Evolutionary conservation across 2,888 invertebrate species (phyloP).

Genomic region (Loripinus fragilis): DNA sequence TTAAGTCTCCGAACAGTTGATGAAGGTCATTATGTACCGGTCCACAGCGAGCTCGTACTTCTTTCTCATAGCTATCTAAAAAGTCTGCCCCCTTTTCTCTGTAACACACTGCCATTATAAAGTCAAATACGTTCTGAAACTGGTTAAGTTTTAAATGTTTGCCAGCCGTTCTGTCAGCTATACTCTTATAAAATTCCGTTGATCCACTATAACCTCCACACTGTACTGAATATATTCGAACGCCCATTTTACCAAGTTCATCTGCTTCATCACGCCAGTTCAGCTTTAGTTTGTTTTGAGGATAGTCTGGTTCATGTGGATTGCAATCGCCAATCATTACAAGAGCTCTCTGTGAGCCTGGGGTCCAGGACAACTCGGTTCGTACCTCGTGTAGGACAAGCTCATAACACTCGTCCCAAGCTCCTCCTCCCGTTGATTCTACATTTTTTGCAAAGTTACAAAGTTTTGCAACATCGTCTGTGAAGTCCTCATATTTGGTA

Average conservation of each 20-base stretch:
- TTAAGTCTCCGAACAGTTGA: too few species aligned
- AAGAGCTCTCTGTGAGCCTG: too few species aligned
- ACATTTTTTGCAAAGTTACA: conserved; percentile 70
- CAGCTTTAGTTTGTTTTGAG: conserved; percentile 73
- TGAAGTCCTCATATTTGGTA: conserved; percentile 62
- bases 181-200: conserved; percentile 67
- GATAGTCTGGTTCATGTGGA: too few species aligned
- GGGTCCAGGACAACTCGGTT: too few species aligned
- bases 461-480: conserved; percentile 52
- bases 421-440: conserved; percentile 75
- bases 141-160: conserved; percentile 73
- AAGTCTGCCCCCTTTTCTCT: too few species aligned
- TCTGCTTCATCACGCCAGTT: conserved; percentile 75
- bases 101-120: too few species aligned
- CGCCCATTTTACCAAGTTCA: conserved; percentile 61
- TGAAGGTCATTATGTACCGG: conserved; percentile 68
- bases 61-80: too few species aligned
- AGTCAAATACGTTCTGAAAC: conserved; percentile 74
- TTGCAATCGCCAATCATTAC: too few species aligned
- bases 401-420: too few species aligned
- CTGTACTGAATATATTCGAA: conserved; percentile 70
- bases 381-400: too few species aligned
- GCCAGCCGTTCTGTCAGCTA: conserved; percentile 74
- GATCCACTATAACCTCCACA: conserved; percentile 41
- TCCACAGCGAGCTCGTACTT: too few species aligned